A percentile compares a stretch with the other conserved stretches of the same genome.
phyloP scores from a whole-genome alignment of 2,797 vertebrate species.

The Phaenicophaeus curvirostris region DNA sequence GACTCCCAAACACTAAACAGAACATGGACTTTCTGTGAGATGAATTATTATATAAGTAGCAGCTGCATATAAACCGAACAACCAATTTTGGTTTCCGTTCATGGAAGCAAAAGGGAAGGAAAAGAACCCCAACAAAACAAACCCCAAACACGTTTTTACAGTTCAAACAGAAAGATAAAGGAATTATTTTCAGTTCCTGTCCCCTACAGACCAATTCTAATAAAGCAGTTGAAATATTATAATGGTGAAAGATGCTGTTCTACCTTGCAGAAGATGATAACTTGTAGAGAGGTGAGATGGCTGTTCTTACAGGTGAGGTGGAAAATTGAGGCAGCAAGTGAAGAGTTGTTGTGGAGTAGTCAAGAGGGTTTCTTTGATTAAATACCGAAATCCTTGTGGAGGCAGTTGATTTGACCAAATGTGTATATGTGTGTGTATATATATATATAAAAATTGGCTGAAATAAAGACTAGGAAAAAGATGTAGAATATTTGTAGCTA shows the following conservation, averaged over 20 bases:
- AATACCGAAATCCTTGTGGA: not conserved
- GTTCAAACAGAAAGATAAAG: not conserved
- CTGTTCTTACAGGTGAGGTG: not conserved
- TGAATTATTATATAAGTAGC: not conserved
- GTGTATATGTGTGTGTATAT: fast-evolving
- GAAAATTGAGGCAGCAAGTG: not conserved
- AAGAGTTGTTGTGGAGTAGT: not conserved
- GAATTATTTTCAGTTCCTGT: not conserved
- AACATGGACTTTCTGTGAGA: not conserved
- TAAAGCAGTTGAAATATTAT: not conserved
- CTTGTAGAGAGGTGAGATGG: not conserved
- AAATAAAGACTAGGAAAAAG: not conserved
- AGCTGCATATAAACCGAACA: not conserved
- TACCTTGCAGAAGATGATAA: not conserved
- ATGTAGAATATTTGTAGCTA: not conserved
- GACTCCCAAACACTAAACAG: not conserved
- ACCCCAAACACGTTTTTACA: not conserved
- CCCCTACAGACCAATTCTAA: not conserved
- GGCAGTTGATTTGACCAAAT: not conserved
- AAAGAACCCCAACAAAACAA: not conserved
- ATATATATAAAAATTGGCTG: not conserved
- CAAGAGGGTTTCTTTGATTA: not conserved
- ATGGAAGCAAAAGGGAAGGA: not conserved
- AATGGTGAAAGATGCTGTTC: not conserved
- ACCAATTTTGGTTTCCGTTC: not conserved